Base-by-base conservation (phyloP, 2,113 vertebrate genomes). In the Pseudopipra pipra region DNA sequence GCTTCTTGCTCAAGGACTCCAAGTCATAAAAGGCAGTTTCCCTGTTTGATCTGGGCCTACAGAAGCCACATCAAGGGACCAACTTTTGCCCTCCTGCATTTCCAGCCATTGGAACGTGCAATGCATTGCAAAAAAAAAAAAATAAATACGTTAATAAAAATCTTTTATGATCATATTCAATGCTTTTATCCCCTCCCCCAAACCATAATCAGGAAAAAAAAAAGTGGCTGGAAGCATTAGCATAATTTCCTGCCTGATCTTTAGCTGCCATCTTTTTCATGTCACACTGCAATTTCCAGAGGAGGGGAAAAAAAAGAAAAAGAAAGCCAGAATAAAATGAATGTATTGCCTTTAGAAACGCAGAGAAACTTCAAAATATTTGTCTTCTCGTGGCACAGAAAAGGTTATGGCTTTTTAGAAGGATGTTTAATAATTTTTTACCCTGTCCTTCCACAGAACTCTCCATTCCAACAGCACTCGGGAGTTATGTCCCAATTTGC, bases 401-500 rank as follows among this genome's bases (percentile, higher is more conserved):
- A 76, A 76, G 56, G 61, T 83, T 47, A 56, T 28, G 51, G 58
- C 8, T 61, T 72, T 67, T 67, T 23, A 72, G 37, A 55, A 41
- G 23, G 28, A 35, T 56, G 47, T 33, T 83, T 7, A 33, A 31
- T 28, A 2, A 30, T 41, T 46, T 49, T 55, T 51, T 22, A 31
- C 12, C 37, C 33, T 19, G 44, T 33, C 67, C 58, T 88, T 85
- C 82, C 58, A 30, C 3, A 0, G 80, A 49, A 62, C 52, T 75
- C 72, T 58, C 28, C 39, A 5, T 41, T 81, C 78, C 82, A 52
- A 44, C 43, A 54, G 13, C n/a, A 15, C n/a, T 82, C 35, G 6
- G 71, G 71, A 96, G 72, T 75, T 68, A 51, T 92, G 93, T 82
- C 89, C 86, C 86, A 90, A 39, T 88, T 93, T 85, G 54, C 72